These are phyloP conservation scores for Scopus umbretta DNA, from an alignment of 2,113 vertebrate genomes.

Conservation along the genomic window DNA sequence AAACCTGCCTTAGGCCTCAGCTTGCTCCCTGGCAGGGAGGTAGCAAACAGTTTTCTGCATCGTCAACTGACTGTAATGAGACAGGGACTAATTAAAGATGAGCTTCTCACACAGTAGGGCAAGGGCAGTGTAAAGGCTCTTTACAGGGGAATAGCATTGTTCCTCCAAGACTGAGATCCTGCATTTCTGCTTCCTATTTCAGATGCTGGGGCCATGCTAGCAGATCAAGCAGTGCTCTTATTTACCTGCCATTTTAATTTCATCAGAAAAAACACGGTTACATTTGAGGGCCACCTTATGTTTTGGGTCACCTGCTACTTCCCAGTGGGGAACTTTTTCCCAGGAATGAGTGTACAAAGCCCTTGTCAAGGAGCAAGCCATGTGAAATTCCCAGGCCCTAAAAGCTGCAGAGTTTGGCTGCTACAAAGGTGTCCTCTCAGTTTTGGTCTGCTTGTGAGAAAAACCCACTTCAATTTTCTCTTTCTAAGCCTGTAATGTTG, in stretches of 20 bases:
- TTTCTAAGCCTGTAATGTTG: neutral
- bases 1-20: neutral
- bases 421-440: neutral
- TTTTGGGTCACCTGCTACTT: neutral
- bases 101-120: neutral
- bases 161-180: neutral
- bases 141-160: rapidly evolving
- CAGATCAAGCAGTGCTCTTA: neutral
- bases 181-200: neutral
- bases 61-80: neutral
- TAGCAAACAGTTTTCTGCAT: neutral
- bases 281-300: neutral
- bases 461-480: neutral
- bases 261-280: neutral
- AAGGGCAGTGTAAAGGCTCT: neutral
- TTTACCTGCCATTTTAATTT: neutral
- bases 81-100: neutral
- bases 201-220: neutral
- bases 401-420: neutral
- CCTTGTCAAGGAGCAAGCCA: rapidly evolving
- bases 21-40: neutral
- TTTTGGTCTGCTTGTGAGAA: neutral
- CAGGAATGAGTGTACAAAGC: neutral
- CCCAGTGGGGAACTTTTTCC: neutral
- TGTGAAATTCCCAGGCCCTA: neutral